Conservation (phyloP, 2,113 vertebrate species). For the Smithornis capensis region DNA sequence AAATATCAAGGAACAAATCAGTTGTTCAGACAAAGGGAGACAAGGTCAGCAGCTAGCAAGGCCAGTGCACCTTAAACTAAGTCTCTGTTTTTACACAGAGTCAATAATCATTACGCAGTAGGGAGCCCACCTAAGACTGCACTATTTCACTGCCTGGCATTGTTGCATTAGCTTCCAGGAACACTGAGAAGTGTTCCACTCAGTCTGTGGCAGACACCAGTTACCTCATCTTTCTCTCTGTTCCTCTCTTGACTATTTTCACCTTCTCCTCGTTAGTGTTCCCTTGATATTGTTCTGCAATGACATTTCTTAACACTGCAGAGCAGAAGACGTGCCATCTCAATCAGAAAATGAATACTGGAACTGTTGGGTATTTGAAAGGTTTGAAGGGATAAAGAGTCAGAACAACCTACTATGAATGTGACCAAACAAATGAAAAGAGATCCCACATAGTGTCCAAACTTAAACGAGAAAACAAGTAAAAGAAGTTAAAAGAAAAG, state of each 20-base stretch:
- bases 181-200: background rate
- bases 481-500: background rate
- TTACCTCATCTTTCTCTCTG: background rate
- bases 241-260: background rate
- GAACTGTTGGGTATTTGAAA: background rate
- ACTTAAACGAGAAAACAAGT: background rate
- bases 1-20: background rate
- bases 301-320: background rate
- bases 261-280: background rate
- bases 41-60: background rate
- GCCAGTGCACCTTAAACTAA: background rate
- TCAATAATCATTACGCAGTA: background rate
- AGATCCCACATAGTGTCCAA: background rate
- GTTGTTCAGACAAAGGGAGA: background rate
- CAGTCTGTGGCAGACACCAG: background rate
- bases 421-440: background rate
- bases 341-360: background rate
- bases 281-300: background rate
- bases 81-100: background rate
- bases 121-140: background rate
- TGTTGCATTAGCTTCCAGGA: background rate
- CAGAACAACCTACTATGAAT: background rate
- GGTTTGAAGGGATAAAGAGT: background rate
- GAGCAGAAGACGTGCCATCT: background rate
- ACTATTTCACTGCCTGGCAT: background rate